Evolutionary conservation across 1,140 invertebrate species (phyloP).

Genomic region (Scaptomyza pallida): DNA sequence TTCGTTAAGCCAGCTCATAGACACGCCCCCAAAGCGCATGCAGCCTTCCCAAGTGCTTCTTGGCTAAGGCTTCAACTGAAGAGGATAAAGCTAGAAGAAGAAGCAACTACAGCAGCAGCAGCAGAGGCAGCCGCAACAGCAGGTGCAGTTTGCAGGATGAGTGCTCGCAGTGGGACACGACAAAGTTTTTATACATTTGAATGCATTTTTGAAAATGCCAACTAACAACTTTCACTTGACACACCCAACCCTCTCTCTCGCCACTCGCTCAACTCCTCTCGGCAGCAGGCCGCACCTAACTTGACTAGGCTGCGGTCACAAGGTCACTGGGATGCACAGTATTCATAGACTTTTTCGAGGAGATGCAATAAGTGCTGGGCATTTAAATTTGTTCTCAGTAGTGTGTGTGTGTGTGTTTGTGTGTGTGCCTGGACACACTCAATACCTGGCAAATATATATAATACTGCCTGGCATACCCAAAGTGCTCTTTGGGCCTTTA

Average conservation of each 20-base stretch:
- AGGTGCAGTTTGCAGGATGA: conserved; percentile 1
- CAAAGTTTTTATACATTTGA: conserved; percentile 51
- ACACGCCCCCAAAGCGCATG: conserved; percentile 32
- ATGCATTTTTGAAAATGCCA: conserved; percentile 49
- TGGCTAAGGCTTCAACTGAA: background rate
- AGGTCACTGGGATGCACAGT: conserved; percentile 33
- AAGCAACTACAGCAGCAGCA: background rate
- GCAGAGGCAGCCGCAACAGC: background rate
- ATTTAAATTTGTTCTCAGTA: conserved; percentile 42
- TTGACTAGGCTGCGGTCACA: conserved; percentile 36
- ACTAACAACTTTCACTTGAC: conserved; percentile 34
- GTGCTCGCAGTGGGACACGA: background rate
- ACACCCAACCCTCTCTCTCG: no score
- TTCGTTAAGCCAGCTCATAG: conserved; percentile 51
- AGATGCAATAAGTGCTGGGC: conserved; percentile 39
- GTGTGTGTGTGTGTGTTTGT: conserved; percentile 10
- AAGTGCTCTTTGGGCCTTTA: conserved; percentile 24
- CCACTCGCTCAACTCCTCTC: no score
- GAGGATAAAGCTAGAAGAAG: background rate
- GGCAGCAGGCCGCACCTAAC: conserved; percentile 3
- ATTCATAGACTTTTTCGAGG: conserved; percentile 19
- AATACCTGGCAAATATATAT: background rate
- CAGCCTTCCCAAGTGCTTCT: conserved; percentile 21
- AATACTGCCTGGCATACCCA: conserved; percentile 7
- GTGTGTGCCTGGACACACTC: conserved; percentile 24